Conservation (phyloP, 2,888 invertebrate genomes). For the Tridacna gigas region DNA sequence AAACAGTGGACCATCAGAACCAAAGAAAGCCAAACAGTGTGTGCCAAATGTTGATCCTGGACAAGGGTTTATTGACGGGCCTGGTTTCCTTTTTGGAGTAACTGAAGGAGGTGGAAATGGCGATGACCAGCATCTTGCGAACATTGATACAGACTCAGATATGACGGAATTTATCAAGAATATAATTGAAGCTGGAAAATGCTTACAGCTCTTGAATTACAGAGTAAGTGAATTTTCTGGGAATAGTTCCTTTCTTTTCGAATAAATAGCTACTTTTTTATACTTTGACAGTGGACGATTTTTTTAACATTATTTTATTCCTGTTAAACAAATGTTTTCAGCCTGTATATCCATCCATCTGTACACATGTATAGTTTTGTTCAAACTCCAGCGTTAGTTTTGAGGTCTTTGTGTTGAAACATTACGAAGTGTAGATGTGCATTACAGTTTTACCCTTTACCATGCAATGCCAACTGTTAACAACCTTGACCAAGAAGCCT, state of each 20-base stretch:
- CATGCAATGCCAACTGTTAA: too few relatives aligned
- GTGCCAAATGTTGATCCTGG: not conserved
- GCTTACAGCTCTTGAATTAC: slow-evolving; percentile 59
- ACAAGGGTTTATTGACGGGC: not conserved
- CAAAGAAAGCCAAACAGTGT: slow-evolving; percentile 1
- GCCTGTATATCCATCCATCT: too few relatives aligned
- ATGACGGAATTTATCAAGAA: slow-evolving; percentile 41
- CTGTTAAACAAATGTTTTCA: not conserved
- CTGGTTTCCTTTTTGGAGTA: not conserved
- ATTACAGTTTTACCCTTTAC: too few relatives aligned
- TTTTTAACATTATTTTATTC: not conserved
- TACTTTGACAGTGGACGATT: too few relatives aligned
- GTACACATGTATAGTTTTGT: too few relatives aligned
- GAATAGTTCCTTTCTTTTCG: not conserved
- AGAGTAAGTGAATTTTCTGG: slow-evolving; percentile 42
- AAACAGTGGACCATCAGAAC: not conserved
- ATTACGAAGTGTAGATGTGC: too few relatives aligned
- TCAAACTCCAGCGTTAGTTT: too few relatives aligned
- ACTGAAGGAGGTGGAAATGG: not conserved
- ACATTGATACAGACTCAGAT: not conserved
- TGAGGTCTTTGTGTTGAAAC: too few relatives aligned
- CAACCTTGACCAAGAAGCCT: too few relatives aligned
- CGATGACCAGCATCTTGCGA: slow-evolving; percentile 21
- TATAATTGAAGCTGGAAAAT: slow-evolving; percentile 60
- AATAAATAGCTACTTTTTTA: not conserved